Evolutionary conservation across 2,113 vertebrate genomes (phyloP).

Genomic region (Micromys minutus): DNA sequence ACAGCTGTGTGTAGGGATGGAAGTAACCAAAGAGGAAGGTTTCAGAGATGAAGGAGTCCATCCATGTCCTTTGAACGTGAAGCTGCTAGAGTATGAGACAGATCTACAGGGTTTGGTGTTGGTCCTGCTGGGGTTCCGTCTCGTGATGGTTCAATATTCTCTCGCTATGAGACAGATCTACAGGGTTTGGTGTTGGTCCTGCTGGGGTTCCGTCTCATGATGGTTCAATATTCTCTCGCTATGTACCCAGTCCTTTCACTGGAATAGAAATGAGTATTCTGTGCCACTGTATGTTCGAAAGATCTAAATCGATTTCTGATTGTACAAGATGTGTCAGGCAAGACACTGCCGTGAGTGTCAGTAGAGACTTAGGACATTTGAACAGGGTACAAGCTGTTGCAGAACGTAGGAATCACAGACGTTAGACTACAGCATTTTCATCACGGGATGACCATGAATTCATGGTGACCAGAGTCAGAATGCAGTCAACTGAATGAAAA

Average conservation of each 20-base stretch:
- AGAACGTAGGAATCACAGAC: background rate
- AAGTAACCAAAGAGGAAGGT: background rate
- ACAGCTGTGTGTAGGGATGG: background rate
- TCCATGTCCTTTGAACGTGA: no score
- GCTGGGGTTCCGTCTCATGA: background rate
- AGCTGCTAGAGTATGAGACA: background rate
- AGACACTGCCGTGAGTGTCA: background rate
- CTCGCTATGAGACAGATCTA: background rate
- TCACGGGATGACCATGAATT: background rate
- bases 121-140: background rate
- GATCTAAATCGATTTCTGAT: background rate
- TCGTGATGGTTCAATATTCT: background rate
- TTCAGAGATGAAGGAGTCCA: no score
- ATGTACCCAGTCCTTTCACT: background rate
- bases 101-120: background rate
- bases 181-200: background rate
- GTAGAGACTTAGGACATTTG: background rate
- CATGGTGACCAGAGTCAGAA: background rate
- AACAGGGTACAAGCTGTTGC: background rate
- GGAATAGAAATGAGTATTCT: background rate
- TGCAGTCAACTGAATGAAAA: background rate
- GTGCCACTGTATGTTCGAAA: background rate
- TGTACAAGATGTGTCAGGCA: background rate
- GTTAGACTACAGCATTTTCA: background rate
- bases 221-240: background rate